Conservation (phyloP, 2,113 vertebrate genomes). For the Athene cunicularia region DNA sequence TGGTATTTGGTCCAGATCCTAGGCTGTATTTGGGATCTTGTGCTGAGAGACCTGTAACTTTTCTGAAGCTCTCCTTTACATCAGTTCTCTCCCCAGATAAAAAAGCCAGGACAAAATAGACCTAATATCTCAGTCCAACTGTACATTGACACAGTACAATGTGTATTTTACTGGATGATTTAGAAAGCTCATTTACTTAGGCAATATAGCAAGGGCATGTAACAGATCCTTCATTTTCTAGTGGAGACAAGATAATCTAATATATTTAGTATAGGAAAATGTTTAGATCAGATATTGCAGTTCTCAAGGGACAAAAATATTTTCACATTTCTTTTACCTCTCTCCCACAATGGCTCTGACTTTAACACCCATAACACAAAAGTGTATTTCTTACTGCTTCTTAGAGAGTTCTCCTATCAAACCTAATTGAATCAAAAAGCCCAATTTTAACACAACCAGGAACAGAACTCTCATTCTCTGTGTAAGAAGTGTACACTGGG, state of each 20-base stretch:
- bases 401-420: background rate
- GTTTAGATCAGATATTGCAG: background rate
- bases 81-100: background rate
- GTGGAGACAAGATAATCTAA: background rate
- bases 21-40: background rate
- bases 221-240: background rate
- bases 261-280: background rate
- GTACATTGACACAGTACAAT: background rate
- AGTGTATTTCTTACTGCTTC: background rate
- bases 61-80: background rate
- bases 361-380: background rate
- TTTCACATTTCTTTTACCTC: background rate
- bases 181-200: background rate
- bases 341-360: background rate
- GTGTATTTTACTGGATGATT: background rate
- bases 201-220: background rate
- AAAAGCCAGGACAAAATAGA: background rate
- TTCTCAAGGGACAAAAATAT: background rate
- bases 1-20: background rate
- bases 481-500: background rate
- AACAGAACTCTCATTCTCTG: background rate
- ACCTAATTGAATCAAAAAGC: background rate
- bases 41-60: background rate
- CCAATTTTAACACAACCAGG: background rate
- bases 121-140: background rate